Conservation (phyloP, 2,113 vertebrate genomes). For the Aix galericulata region DNA sequence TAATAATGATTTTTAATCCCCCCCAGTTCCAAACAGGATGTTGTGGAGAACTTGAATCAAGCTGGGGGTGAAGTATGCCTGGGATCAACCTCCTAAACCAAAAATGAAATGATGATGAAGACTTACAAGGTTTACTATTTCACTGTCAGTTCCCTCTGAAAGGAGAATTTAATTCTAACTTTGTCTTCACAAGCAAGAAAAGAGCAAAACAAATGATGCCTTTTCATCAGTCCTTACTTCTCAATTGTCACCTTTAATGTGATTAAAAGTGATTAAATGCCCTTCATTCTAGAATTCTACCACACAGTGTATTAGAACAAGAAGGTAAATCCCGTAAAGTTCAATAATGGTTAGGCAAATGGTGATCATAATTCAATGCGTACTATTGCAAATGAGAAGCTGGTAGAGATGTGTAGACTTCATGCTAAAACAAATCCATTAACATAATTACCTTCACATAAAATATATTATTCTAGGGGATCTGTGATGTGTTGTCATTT, state of each 20-base stretch:
- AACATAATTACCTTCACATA: not conserved
- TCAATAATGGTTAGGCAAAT: not conserved
- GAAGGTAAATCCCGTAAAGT: not conserved
- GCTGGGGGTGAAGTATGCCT: not conserved
- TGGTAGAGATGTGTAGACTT: not conserved
- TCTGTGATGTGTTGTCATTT: not conserved
- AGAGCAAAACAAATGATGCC: rapidly evolving
- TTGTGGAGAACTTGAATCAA: not conserved
- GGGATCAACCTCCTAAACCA: not conserved
- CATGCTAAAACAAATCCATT: not conserved
- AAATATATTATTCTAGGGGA: not conserved
- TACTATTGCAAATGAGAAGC: not conserved
- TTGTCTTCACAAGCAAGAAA: not conserved
- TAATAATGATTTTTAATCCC: not conserved
- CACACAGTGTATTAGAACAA: not conserved
- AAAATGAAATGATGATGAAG: not conserved
- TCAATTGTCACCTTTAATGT: not conserved
- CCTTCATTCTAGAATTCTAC: not conserved
- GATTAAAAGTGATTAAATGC: not conserved
- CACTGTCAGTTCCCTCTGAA: not conserved
- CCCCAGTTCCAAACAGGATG: not conserved
- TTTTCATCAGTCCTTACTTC: not conserved
- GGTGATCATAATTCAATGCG: not conserved
- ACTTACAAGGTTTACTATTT: not conserved
- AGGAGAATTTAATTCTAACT: not conserved